Percentiles rank a stretch among this genome's conserved stretches.
Conservation (phyloP, 2,113 vertebrate genomes). For the Fulica atra region DNA sequence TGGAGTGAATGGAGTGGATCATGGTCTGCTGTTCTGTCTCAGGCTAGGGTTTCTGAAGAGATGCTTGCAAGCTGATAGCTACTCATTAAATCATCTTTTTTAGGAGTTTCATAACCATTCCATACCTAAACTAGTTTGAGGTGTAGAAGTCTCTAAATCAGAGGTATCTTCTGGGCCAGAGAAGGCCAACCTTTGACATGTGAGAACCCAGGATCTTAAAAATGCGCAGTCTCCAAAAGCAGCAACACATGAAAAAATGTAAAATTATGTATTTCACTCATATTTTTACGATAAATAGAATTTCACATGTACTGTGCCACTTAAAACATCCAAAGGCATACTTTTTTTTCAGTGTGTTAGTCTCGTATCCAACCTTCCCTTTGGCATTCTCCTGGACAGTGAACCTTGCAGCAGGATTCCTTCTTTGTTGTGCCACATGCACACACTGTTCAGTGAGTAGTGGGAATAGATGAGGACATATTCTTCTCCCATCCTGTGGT, state of each 20-base stretch:
- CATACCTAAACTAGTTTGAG: background rate
- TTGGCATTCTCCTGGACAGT: background rate
- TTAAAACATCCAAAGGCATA: background rate
- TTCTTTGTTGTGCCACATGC: background rate
- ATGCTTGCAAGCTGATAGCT: background rate
- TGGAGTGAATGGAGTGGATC: background rate
- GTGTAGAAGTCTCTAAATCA: background rate
- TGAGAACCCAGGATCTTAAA: background rate
- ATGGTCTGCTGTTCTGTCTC: background rate
- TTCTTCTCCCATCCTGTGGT: background rate
- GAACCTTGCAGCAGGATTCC: background rate
- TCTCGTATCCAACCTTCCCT: background rate
- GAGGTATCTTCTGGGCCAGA: background rate
- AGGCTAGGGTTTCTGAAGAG: background rate
- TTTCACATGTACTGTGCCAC: background rate
- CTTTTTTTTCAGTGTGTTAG: background rate
- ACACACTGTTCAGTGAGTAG: background rate
- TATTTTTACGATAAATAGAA: background rate
- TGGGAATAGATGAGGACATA: background rate
- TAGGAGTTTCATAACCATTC: background rate
- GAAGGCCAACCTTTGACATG: background rate
- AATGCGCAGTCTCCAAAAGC: background rate
- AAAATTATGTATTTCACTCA: background rate
- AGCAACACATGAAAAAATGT: background rate
- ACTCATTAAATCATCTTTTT: background rate